Percentiles rank a stretch among this genome's conserved stretches.
These are phyloP conservation scores for Charadrius vociferus DNA, from an alignment of 2,113 vertebrate genomes.

Conservation along the genomic window DNA sequence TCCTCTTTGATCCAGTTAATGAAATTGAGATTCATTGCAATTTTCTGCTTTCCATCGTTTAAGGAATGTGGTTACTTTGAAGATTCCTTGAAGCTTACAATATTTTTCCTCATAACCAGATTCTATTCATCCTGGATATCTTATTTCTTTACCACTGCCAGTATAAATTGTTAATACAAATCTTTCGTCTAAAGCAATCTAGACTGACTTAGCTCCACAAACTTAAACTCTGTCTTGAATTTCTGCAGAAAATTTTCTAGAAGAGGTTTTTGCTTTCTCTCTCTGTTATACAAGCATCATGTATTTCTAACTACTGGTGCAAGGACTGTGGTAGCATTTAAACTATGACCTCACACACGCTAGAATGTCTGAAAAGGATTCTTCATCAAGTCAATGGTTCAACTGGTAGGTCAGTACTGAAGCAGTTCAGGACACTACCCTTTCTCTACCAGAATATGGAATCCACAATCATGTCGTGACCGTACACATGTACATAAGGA, in stretches of 20 bases:
- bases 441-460: not conserved
- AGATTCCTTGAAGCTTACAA: not conserved
- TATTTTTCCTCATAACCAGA: not conserved
- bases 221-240: not conserved
- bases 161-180: not conserved
- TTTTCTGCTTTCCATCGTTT: not conserved
- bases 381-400: not conserved
- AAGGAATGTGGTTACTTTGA: not conserved
- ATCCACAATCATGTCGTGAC: accelerated
- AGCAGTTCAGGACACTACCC: not conserved
- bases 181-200: not conserved
- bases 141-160: not conserved
- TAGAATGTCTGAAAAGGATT: not conserved
- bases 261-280: not conserved
- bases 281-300: not conserved
- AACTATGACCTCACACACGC: not conserved
- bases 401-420: not conserved
- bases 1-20: constrained; percentile 18
- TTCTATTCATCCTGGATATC: not conserved
- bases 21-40: not conserved
- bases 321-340: not conserved
- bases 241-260: not conserved
- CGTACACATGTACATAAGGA: not conserved
- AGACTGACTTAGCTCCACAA: not conserved
- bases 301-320: not conserved